phyloP scores from a whole-genome alignment of 2,113 vertebrate species.

The Pachycephala philippinensis region DNA sequence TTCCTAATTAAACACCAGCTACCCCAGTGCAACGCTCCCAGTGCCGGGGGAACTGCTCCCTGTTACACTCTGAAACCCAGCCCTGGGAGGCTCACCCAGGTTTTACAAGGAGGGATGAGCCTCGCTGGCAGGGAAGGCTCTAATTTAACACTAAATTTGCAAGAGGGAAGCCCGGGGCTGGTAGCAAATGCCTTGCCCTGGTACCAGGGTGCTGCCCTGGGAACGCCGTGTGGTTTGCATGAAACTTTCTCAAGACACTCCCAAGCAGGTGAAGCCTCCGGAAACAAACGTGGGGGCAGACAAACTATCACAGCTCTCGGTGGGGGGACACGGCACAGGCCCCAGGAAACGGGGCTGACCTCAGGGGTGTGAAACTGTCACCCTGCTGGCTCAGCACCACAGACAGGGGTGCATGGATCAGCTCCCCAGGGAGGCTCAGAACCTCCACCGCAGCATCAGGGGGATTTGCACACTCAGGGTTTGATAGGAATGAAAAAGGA shows the following conservation, averaged over 20 bases:
- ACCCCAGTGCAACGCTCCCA: not conserved
- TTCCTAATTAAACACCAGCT: conserved; percentile 29
- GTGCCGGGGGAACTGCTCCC: not conserved
- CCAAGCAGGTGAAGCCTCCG: not conserved
- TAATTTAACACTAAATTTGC: not conserved
- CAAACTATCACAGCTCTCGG: not conserved
- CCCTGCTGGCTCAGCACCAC: rapidly evolving
- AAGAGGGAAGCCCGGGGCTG: not conserved
- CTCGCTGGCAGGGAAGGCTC: not conserved
- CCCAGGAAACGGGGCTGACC: not conserved
- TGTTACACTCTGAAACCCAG: not conserved
- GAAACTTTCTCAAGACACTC: not conserved
- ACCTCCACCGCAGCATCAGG: not conserved
- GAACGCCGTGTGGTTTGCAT: not conserved
- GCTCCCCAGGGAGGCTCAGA: not conserved
- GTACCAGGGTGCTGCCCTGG: not conserved
- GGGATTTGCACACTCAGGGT: not conserved
- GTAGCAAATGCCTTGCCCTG: not conserved
- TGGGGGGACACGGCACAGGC: rapidly evolving
- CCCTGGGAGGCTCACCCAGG: not conserved
- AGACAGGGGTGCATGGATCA: not conserved
- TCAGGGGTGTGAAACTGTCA: not conserved
- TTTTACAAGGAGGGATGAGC: not conserved
- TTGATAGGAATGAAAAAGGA: not conserved
- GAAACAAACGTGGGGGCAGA: not conserved